Conservation (phyloP, 1,140 invertebrate genomes). For the Neodiprion virginianus region DNA sequence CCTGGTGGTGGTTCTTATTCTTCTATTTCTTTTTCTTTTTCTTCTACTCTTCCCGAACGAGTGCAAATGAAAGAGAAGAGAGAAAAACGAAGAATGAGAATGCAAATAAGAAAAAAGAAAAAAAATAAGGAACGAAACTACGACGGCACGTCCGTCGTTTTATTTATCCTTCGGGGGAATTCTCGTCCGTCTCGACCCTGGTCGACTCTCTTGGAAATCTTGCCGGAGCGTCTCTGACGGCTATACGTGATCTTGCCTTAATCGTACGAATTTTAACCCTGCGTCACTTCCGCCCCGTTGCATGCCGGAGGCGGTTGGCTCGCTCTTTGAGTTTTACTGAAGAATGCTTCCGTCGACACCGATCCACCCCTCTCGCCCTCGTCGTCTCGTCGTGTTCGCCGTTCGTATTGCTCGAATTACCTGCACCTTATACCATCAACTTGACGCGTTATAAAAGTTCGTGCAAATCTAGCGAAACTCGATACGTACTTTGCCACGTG, state of each 20-base stretch:
- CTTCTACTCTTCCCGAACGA: constrained; percentile 9
- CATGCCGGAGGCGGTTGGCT: neutral
- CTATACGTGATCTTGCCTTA: constrained; percentile 48
- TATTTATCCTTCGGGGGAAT: no score
- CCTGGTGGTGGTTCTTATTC: neutral
- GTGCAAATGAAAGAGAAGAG: constrained; percentile 8
- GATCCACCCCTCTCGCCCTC: no score
- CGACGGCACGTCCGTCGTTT: constrained; percentile 1
- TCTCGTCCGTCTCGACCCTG: no score
- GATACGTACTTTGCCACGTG: no score
- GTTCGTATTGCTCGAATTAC: no score
- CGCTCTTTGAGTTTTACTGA: neutral
- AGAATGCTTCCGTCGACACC: neutral
- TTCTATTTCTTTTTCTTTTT: neutral
- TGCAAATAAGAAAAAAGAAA: neutral
- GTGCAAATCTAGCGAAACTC: no score
- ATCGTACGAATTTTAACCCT: constrained; percentile 37
- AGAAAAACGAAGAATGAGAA: constrained; percentile 11
- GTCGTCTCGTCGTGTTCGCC: no score
- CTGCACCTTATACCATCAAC: no score
- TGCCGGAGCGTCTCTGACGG: constrained; percentile 25
- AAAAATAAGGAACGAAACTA: constrained; percentile 12
- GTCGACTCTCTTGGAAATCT: constrained; percentile 13
- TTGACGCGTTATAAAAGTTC: no score
- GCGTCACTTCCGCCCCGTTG: constrained; percentile 26